A percentile compares a stretch with the other conserved stretches of the same genome.
Evolutionary conservation across 2,797 vertebrate species (phyloP).

Genomic region (Xiphophorus birchmanni): DNA sequence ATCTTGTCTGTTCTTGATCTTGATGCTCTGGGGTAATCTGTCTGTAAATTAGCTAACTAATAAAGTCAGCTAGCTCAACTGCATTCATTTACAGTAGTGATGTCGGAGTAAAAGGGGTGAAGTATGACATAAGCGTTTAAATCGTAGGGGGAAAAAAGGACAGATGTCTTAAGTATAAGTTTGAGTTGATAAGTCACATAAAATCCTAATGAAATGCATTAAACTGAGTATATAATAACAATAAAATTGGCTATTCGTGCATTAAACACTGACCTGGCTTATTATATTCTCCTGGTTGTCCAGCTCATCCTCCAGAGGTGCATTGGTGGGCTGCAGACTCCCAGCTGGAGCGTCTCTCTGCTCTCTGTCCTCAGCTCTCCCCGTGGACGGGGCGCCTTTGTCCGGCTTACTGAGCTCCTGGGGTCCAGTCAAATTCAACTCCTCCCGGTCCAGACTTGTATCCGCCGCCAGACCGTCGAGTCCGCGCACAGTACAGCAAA

Average conservation of each 20-base stretch:
- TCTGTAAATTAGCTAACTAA: neutral
- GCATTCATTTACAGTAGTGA: neutral
- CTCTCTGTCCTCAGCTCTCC: neutral
- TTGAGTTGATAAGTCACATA: no score
- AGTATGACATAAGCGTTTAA: no score
- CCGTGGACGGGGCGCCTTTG: neutral
- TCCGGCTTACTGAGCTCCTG: neutral
- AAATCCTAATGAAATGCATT: no score
- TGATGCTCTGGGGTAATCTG: neutral
- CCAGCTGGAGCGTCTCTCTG: slow-evolving; percentile 3
- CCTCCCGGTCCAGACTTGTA: neutral
- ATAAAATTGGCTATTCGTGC: no score
- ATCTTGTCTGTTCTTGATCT: neutral
- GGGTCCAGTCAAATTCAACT: neutral
- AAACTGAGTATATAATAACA: no score
- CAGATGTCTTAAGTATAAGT: no score
- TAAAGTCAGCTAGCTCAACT: neutral
- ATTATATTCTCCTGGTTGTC: slow-evolving; percentile 91
- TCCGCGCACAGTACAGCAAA: slow-evolving; percentile 23
- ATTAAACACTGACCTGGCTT: slow-evolving; percentile 81
- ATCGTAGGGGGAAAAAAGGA: no score
- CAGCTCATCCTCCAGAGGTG: slow-evolving; percentile 84
- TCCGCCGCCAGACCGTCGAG: slow-evolving; percentile 6
- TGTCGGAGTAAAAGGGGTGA: neutral
- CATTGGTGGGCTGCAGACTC: slow-evolving; percentile 48